Conservation (phyloP, 2,113 vertebrate species). For the Ceyx cyanopectus region DNA sequence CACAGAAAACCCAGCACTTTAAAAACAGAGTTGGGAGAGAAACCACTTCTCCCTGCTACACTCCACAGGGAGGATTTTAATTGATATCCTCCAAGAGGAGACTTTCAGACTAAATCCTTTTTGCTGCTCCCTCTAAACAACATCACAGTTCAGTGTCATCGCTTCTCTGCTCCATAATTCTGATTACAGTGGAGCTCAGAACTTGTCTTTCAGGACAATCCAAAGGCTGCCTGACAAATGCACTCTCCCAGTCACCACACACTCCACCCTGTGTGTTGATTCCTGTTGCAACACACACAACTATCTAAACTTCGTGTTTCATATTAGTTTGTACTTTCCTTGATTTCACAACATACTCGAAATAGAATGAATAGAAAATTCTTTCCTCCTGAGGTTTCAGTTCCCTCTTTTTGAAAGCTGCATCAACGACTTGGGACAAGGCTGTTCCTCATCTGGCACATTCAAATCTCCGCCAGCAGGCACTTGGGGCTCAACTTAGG, state of each 20-base stretch:
- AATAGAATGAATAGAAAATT: conserved; percentile 30
- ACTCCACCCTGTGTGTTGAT: accelerated
- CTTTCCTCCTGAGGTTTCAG: conserved; percentile 38
- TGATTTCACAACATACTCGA: conserved; percentile 37
- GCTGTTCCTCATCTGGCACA: accelerated
- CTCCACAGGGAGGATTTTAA: not conserved
- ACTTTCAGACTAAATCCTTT: not conserved
- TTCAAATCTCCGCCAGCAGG: not conserved
- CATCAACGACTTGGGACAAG: accelerated
- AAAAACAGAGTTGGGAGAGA: not conserved
- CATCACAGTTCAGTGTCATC: not conserved
- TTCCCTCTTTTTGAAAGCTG: not conserved
- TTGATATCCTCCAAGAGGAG: accelerated
- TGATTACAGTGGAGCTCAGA: not conserved
- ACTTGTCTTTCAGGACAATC: not conserved
- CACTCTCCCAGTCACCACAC: accelerated
- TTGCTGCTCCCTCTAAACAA: not conserved
- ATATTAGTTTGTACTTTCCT: not conserved
- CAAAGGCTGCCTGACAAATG: no score
- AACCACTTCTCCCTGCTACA: not conserved
- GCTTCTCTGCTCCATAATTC: not conserved
- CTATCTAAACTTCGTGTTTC: not conserved
- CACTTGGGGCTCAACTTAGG: not conserved
- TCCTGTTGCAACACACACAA: not conserved
- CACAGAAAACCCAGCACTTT: not conserved